These are phyloP conservation scores for Craterocephalus amniculus DNA, from an alignment of 2,797 vertebrate genomes.

Conservation along the genomic window DNA sequence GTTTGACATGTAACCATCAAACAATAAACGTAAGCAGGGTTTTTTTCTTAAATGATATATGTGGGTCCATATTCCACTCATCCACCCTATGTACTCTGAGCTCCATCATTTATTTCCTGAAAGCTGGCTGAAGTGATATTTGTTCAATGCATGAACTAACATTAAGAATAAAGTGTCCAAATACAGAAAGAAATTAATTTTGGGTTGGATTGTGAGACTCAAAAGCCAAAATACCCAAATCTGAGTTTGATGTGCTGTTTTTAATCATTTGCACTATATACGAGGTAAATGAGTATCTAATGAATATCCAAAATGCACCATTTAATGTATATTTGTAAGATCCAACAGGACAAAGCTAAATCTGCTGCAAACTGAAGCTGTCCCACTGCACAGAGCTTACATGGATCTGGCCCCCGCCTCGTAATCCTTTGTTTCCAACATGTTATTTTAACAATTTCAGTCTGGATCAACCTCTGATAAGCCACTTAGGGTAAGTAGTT, in stretches of 20 bases:
- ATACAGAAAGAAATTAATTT: too few species aligned
- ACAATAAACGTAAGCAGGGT: too few species aligned
- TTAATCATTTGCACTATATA: neutral
- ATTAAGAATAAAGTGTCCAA: too few species aligned
- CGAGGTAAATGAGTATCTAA: neutral
- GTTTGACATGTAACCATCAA: neutral
- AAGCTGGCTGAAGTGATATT: too few species aligned
- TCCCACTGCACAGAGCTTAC: neutral
- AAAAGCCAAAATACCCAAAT: too few species aligned
- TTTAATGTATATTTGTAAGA: neutral
- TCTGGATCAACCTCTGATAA: slow-evolving; percentile 60
- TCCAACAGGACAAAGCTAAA: neutral
- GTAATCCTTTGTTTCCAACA: slow-evolving; percentile 7
- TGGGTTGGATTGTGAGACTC: too few species aligned
- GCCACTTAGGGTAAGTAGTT: slow-evolving; percentile 79
- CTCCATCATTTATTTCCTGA: too few species aligned
- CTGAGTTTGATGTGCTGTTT: neutral
- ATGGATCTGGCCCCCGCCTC: slow-evolving; percentile 19
- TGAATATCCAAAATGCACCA: neutral
- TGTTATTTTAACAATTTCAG: slow-evolving; percentile 37
- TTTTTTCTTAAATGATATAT: too few species aligned
- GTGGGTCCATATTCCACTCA: neutral
- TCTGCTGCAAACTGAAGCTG: slow-evolving; percentile 7
- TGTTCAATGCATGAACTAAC: too few species aligned
- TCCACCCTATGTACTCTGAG: neutral